Evolutionary conservation across 2,113 vertebrate genomes (phyloP), one percentile per base, ranked within the genome.

Genomic region (Lasiurus borealis): DNA sequence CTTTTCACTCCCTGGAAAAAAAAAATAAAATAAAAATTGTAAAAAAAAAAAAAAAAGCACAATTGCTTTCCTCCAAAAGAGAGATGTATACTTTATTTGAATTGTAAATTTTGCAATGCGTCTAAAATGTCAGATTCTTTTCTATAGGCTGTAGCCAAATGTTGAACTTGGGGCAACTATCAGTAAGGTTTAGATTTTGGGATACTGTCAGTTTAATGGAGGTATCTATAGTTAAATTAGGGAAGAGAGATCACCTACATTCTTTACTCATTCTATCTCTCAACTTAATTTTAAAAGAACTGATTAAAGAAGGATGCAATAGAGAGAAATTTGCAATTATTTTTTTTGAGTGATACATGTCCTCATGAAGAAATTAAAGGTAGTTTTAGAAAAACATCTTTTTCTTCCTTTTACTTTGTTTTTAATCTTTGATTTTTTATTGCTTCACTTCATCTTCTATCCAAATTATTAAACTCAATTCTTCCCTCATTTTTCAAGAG

Each of bases 1-100:
- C 88, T 96, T 97, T 95, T 94, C 19, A 44, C 21, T 52, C 25
- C 2, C 25, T 90, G 69, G 27, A 16, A 15, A 78, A n/a, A n/a
- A n/a, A 36, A 23, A 52, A 1, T 1, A 23, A 4, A 85, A 84
- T 73, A 73, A 68, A 62, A 27, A 59, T 10, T 12, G 0, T 12
- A 10, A 11, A 5, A 40, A n/a, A n/a, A n/a, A n/a, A n/a, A n/a
- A n/a, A n/a, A 62, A 80, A 50, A 71, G 40, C 68, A 80, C 2
- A 83, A 88, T 6, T 89, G 5, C 4, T 85, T 90, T 27, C 8
- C 1, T 57, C 18, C 23, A 34, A n/a, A n/a, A 40, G 3, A 88
- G 34, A 2, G 4, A 68, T 81, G 62, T 44, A 1, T 2, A 16
- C 31, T 68, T 64, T 29, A 54, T 10, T 44, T 71, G 27, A 72